phyloP scores from a whole-genome alignment of 2,888 invertebrate species.

The Heliconius cydno region DNA sequence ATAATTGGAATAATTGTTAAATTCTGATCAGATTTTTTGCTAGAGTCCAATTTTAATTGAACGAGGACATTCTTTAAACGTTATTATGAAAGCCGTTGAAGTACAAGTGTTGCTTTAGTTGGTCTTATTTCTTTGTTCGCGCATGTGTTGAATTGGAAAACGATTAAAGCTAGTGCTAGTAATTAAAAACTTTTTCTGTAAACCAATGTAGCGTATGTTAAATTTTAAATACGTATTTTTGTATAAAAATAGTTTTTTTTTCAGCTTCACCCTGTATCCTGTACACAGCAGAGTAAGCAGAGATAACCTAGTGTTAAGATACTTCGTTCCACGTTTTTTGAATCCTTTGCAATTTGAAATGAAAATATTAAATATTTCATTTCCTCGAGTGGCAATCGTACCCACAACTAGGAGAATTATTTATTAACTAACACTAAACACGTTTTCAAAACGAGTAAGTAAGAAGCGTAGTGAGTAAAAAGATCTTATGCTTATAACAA shows the following conservation, averaged over 20 bases:
- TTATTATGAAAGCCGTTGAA: slow-evolving; percentile 2
- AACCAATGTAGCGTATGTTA: background rate
- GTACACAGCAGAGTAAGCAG: too few species aligned
- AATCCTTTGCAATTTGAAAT: too few species aligned
- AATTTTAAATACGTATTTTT: background rate
- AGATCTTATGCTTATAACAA: too few species aligned
- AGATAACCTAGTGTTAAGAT: too few species aligned
- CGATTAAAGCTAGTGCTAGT: slow-evolving; percentile 17
- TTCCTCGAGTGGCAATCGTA: too few species aligned
- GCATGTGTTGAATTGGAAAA: slow-evolving; percentile 11
- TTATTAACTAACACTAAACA: background rate
- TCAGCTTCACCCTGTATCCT: too few species aligned
- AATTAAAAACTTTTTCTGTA: slow-evolving; percentile 7
- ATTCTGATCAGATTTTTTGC: background rate
- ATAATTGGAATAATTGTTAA: background rate
- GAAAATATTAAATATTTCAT: too few species aligned
- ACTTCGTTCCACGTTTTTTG: too few species aligned
- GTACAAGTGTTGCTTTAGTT: background rate
- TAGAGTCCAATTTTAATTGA: background rate
- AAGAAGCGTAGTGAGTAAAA: too few species aligned
- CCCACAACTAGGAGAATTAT: too few species aligned
- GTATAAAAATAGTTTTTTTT: too few species aligned
- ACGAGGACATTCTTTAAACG: background rate
- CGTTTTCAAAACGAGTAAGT: background rate
- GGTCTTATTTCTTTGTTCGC: slow-evolving; percentile 2